phyloP scores from a whole-genome alignment of 1,140 invertebrate species.

The Pteromalus puparum region DNA sequence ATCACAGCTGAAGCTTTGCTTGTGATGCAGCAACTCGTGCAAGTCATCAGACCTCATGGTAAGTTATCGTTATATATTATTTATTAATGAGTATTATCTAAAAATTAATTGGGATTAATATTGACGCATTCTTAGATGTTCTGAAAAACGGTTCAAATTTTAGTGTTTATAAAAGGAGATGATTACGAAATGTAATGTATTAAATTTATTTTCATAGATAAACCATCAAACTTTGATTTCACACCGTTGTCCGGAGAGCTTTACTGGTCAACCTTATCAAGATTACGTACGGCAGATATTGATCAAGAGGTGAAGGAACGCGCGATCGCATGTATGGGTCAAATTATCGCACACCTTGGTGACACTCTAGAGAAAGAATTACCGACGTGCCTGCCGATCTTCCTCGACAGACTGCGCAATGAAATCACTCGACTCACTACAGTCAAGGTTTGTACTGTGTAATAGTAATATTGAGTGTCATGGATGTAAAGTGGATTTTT shows the following conservation, averaged over 20 bases:
- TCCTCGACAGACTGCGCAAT: conserved; percentile 94
- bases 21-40: conserved; percentile 95
- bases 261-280: conserved; percentile 89
- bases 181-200: background rate
- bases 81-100: background rate
- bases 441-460: conserved; percentile 80
- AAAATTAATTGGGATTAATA: background rate
- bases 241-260: conserved; percentile 86
- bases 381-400: conserved; percentile 91
- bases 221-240: conserved; percentile 84
- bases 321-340: conserved; percentile 97
- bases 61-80: conserved; percentile 57
- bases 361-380: conserved; percentile 86
- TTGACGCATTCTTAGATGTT: background rate
- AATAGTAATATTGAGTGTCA: background rate
- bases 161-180: conserved; percentile 12
- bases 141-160: conserved; percentile 9
- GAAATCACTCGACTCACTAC: conserved; percentile 98
- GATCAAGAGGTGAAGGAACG: conserved; percentile 99
- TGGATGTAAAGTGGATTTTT: too few relatives aligned
- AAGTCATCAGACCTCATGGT: conserved; percentile 94
- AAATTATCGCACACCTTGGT: conserved; percentile 94
- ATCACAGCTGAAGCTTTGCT: conserved; percentile 96
- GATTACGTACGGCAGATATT: conserved; percentile 95
- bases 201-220: conserved; percentile 65